A percentile compares a stretch with the other conserved stretches of the same genome.
Conservation (phyloP, 2,113 vertebrate genomes). For the Athene noctua region DNA sequence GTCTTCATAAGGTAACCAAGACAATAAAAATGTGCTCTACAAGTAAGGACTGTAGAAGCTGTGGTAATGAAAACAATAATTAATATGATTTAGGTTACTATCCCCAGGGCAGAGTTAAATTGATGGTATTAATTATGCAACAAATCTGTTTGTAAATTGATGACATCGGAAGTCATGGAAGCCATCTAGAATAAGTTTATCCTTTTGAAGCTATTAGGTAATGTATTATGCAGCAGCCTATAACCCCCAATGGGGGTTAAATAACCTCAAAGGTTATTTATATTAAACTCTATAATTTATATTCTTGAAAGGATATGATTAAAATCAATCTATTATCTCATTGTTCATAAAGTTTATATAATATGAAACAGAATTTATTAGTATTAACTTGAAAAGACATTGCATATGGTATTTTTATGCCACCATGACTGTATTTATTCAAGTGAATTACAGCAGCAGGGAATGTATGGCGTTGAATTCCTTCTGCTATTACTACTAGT, state of each 20-base stretch:
- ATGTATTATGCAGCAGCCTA: background rate
- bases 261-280: background rate
- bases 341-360: background rate
- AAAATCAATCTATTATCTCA: background rate
- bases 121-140: slow-evolving; percentile 21
- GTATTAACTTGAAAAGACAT: background rate
- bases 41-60: background rate
- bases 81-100: slow-evolving; percentile 23
- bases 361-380: background rate
- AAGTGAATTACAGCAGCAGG: background rate
- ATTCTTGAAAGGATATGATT: background rate
- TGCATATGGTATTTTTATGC: background rate
- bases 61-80: slow-evolving; percentile 22
- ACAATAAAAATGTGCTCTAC: background rate
- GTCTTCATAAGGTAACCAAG: background rate
- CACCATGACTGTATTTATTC: background rate
- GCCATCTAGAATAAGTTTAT: background rate
- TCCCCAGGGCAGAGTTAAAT: background rate
- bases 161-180: background rate
- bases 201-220: background rate
- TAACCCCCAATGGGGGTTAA: background rate
- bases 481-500: background rate
- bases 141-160: slow-evolving; percentile 2
- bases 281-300: background rate
- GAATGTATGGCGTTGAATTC: background rate